A percentile compares a stretch with the other conserved stretches of the same genome.
Conservation (phyloP, 30 jellyfish, hydroid and myxozoan genomes). For the Rhopilema esculentum region DNA sequence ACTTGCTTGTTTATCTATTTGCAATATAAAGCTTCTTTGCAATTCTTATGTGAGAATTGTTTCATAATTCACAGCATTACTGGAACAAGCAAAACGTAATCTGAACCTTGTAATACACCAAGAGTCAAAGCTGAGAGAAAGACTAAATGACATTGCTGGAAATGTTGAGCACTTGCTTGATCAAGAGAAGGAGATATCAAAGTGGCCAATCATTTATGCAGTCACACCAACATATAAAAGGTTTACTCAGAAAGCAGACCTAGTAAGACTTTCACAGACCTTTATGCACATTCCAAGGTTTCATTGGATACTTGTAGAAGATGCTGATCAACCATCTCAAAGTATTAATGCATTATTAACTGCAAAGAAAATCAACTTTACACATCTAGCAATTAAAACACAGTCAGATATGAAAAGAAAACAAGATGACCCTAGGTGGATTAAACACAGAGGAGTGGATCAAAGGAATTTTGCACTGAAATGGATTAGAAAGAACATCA, state of each 20-base stretch:
- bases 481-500: conserved; percentile 77
- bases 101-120: background rate
- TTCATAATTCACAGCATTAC: background rate
- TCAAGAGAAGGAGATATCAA: background rate
- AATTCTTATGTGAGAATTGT: no score
- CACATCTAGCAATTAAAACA: conserved; percentile 66
- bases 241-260: conserved; percentile 86
- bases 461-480: conserved; percentile 80
- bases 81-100: background rate
- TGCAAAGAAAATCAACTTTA: conserved; percentile 17
- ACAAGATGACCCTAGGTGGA: conserved; percentile 72
- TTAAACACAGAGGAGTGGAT: conserved; percentile 88
- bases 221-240: conserved; percentile 86
- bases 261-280: conserved; percentile 74
- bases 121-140: conserved; percentile 1
- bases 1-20: no score
- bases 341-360: conserved; percentile 48
- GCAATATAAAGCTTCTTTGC: no score
- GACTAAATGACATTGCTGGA: background rate
- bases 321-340: conserved; percentile 42
- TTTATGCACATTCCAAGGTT: conserved; percentile 66
- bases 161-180: background rate
- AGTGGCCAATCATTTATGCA: conserved; percentile 64
- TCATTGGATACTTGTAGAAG: conserved; percentile 91
- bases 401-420: conserved; percentile 36